Conservation (phyloP, 2,888 invertebrate genomes). For the Microctonus aethiopoides region DNA sequence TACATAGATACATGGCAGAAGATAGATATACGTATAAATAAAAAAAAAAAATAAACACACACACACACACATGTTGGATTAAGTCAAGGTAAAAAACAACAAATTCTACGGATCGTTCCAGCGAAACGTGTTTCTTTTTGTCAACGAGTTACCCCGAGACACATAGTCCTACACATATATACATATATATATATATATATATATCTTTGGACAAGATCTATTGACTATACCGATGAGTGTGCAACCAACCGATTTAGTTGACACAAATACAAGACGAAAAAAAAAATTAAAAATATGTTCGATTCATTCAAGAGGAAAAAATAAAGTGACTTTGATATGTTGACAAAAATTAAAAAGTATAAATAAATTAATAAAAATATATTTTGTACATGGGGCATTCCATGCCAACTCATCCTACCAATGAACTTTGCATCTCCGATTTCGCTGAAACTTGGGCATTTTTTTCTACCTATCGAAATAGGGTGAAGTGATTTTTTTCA, state of each 20-base stretch:
- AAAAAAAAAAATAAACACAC: not conserved
- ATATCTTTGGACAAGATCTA: slow-evolving; percentile 9
- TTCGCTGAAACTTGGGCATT: no score
- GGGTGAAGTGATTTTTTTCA: no score
- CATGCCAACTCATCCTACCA: no score
- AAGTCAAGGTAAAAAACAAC: not conserved
- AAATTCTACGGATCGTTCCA: not conserved
- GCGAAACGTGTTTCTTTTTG: slow-evolving; percentile 2
- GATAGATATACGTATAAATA: no score
- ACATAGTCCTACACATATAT: not conserved
- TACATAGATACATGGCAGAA: not conserved
- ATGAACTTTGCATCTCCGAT: no score
- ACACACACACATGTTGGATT: not conserved
- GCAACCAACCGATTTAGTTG: slow-evolving; percentile 17
- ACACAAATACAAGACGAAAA: not conserved
- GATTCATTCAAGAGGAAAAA: not conserved
- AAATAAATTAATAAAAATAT: not conserved
- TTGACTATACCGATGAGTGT: slow-evolving; percentile 10
- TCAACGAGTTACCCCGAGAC: not conserved
- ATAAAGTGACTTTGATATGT: not conserved
- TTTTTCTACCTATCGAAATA: no score
- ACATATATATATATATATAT: not conserved
- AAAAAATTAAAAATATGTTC: not conserved
- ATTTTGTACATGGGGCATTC: no score
- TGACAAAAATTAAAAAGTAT: not conserved